A percentile compares a stretch with the other conserved stretches of the same genome.
phyloP scores from a whole-genome alignment of 2,797 vertebrate genomes.

The Ibycter americanus region DNA sequence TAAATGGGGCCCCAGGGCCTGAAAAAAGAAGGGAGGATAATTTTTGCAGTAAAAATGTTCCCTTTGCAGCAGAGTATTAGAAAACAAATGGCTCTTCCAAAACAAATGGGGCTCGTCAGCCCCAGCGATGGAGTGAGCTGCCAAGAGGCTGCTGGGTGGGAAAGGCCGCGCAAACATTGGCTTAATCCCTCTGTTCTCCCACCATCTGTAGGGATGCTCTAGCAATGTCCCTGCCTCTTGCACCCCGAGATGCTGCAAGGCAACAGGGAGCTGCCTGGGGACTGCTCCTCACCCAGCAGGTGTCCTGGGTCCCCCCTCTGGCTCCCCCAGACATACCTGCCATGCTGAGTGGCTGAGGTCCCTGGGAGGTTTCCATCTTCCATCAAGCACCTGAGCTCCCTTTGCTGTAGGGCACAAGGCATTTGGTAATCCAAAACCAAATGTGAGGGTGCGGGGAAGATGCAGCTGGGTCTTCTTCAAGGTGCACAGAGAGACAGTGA shows the following conservation, averaged over 20 bases:
- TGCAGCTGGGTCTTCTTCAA: neutral
- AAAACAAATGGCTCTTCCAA: slow-evolving; percentile 43
- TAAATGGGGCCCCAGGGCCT: neutral
- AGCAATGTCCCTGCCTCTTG: neutral
- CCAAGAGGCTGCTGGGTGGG: slow-evolving; percentile 33
- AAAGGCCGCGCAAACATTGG: slow-evolving; percentile 43
- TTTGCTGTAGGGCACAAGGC: neutral
- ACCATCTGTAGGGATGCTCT: neutral
- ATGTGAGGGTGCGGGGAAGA: neutral
- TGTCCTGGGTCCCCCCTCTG: neutral
- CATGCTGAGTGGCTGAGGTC: neutral
- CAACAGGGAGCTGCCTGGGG: neutral
- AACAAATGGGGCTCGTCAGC: neutral
- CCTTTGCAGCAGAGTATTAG: neutral
- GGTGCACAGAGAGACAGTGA: neutral
- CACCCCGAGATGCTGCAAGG: neutral
- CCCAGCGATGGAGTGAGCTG: neutral
- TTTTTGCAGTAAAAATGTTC: neutral
- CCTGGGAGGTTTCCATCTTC: neutral
- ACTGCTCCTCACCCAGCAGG: neutral
- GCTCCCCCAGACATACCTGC: neutral
- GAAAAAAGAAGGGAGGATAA: neutral
- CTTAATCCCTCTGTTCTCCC: neutral
- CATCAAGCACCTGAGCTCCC: accelerated
- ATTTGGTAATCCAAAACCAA: neutral